Conservation (phyloP, 2,113 vertebrate genomes). For the Dendrocopos noguchii region DNA sequence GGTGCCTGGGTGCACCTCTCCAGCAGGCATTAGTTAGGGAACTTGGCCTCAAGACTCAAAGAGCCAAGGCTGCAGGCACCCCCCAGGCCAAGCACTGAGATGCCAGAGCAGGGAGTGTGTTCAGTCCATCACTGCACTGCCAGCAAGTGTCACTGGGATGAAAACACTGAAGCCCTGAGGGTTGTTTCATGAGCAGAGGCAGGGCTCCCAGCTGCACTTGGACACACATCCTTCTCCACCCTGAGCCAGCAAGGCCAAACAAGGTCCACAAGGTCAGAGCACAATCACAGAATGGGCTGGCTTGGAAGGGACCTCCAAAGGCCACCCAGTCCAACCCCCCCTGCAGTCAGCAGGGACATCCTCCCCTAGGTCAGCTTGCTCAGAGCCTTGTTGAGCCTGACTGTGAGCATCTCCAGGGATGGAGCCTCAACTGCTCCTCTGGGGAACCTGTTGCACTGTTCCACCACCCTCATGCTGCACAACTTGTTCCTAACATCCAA, state of each 20-base stretch:
- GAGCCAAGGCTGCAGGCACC: not conserved
- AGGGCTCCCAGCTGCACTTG: not conserved
- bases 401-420: no score
- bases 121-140: not conserved
- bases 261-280: not conserved
- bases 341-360: no score
- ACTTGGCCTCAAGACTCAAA: not conserved
- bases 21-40: not conserved
- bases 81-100: not conserved
- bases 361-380: no score
- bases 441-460: no score
- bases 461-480: no score
- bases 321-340: no score
- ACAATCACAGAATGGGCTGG: not conserved
- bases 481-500: no score
- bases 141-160: not conserved
- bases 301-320: no score
- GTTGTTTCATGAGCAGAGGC: not conserved
- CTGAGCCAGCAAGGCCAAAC: not conserved
- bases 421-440: no score
- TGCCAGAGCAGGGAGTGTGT: not conserved
- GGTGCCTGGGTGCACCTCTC: not conserved
- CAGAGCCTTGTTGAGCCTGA: no score
- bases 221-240: not conserved
- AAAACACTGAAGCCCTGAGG: not conserved